A percentile compares a stretch with the other conserved stretches of the same genome.
Conservation (phyloP, 2,113 vertebrate genomes). For the Budorcas taxicolor region DNA sequence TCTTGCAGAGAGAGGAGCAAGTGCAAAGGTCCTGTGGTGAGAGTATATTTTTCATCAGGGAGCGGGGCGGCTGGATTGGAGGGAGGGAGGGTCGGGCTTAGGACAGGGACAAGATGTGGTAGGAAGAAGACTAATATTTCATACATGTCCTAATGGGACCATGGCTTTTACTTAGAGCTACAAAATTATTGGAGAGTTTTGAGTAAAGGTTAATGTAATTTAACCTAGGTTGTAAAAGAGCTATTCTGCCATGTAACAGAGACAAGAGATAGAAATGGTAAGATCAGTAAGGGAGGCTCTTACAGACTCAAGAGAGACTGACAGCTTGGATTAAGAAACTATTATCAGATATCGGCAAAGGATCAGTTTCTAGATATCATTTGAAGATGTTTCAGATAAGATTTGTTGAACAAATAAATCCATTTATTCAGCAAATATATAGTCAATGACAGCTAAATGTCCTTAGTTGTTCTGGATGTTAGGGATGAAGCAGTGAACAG, state of each 20-base stretch:
- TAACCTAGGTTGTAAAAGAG: background rate
- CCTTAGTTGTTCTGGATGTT: background rate
- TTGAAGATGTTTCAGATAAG: background rate
- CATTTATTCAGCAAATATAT: background rate
- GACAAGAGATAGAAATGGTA: background rate
- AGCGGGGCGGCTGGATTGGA: background rate
- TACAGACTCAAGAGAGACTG: background rate
- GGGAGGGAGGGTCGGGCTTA: background rate
- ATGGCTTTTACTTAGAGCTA: background rate
- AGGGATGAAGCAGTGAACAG: background rate
- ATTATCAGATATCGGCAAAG: background rate
- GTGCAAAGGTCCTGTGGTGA: background rate
- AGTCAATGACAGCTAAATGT: background rate
- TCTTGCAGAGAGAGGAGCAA: background rate
- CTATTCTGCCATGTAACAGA: background rate
- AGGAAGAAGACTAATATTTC: background rate
- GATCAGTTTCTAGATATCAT: background rate
- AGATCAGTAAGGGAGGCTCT: background rate
- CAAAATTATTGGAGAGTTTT: background rate
- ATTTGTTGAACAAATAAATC: background rate
- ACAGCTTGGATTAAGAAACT: background rate
- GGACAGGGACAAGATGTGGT: background rate
- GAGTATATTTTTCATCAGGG: background rate
- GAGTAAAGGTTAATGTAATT: background rate
- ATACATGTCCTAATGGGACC: background rate